Evolutionary conservation across 2,888 invertebrate species (phyloP).

Genomic region (Frankliniella intonsa): DNA sequence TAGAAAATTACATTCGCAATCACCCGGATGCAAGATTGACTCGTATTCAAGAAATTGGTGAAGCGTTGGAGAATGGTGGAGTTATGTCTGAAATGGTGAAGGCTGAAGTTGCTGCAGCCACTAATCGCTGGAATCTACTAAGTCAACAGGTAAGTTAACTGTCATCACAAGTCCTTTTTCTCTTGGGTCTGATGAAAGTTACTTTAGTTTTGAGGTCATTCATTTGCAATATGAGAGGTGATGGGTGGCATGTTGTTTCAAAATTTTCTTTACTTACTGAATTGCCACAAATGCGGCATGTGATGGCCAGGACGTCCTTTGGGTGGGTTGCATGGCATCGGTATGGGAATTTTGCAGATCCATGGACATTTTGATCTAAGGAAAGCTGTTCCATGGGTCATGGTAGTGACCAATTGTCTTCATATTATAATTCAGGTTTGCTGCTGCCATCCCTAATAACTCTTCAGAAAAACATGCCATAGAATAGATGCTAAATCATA

Average conservation of each 20-base stretch:
- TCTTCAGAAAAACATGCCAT: too few species aligned
- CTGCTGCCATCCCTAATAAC: too few species aligned
- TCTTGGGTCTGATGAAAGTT: too few species aligned
- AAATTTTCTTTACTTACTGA: neutral
- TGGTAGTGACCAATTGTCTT: too few species aligned
- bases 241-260: conserved; percentile 18
- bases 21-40: conserved; percentile 67
- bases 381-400: too few species aligned
- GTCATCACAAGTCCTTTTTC: neutral
- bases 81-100: conserved; percentile 67
- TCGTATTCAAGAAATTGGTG: conserved; percentile 70
- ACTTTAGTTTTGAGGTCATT: conserved; percentile 6
- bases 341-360: neutral
- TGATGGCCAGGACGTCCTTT: neutral
- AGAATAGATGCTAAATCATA: too few species aligned
- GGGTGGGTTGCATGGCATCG: neutral
- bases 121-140: conserved; percentile 61
- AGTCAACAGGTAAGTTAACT: conserved; percentile 57
- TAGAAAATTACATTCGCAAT: conserved; percentile 73
- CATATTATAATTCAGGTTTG: too few species aligned
- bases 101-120: conserved; percentile 60
- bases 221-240: neutral
- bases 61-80: conserved; percentile 66
- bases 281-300: neutral
- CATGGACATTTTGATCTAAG: too few species aligned